Evolutionary conservation across 2,888 invertebrate species (phyloP).

Genomic region (Malthinus flaveolus): DNA sequence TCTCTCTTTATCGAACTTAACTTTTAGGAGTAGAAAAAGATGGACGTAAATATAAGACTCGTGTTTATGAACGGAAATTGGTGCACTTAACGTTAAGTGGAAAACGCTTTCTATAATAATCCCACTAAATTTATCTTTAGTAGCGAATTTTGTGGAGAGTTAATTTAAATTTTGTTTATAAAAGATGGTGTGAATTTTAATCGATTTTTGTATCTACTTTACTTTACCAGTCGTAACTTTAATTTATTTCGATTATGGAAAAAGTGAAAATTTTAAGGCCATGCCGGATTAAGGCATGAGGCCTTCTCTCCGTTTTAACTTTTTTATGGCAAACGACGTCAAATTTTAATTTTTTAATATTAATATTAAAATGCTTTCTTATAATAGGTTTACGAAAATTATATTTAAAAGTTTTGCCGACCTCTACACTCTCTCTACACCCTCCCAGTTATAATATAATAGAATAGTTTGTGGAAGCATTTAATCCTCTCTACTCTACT

Average conservation of each 20-base stretch:
- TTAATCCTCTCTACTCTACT: too few relatives aligned
- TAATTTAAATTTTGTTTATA: slow-evolving; percentile 50
- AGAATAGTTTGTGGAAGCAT: too few relatives aligned
- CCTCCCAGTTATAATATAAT: too few relatives aligned
- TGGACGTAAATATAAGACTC: slow-evolving; percentile 29
- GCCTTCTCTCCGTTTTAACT: too few relatives aligned
- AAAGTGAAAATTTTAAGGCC: too few relatives aligned
- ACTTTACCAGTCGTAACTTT: slow-evolving; percentile 35
- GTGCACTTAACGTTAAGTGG: slow-evolving; percentile 52
- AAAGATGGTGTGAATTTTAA: slow-evolving; percentile 46
- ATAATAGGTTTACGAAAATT: too few relatives aligned
- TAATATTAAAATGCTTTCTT: too few relatives aligned
- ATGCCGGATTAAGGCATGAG: too few relatives aligned
- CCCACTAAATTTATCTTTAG: slow-evolving; percentile 53
- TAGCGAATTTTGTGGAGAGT: slow-evolving; percentile 42
- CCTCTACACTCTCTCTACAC: too few relatives aligned
- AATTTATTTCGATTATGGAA: slow-evolving; percentile 36
- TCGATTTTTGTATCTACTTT: slow-evolving; percentile 36
- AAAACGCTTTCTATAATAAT: slow-evolving; percentile 52
- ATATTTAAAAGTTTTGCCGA: too few relatives aligned
- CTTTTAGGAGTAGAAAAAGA: slow-evolving; percentile 21
- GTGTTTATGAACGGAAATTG: slow-evolving; percentile 53
- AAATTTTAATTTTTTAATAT: too few relatives aligned
- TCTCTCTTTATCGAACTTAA: slow-evolving; percentile 15
- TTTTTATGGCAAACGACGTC: too few relatives aligned